Evolutionary conservation across 2,797 vertebrate genomes (phyloP).

Genomic region (Betta splendens): DNA sequence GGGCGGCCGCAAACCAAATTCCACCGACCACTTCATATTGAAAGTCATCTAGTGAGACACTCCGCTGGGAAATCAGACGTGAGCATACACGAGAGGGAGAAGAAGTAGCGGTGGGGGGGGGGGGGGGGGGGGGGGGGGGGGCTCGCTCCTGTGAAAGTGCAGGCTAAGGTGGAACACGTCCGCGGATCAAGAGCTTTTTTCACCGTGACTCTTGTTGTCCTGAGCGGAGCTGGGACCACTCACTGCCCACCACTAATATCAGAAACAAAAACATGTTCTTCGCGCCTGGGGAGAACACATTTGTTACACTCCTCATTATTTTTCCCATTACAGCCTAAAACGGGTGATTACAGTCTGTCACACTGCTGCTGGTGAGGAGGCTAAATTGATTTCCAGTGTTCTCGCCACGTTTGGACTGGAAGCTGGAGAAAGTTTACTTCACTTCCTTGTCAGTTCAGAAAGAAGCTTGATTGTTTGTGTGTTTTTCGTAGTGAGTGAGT

Average conservation of each 20-base stretch:
- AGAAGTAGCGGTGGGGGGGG: conserved; percentile 41
- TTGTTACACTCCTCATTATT: conserved; percentile 30
- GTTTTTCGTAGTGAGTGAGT: no score
- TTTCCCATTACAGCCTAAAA: conserved; percentile 25
- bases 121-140: conserved; percentile 1
- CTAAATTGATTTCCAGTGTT: conserved; percentile 20
- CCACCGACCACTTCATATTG: conserved; percentile 61
- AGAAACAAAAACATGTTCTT: conserved; percentile 14
- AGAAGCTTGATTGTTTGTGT: no score
- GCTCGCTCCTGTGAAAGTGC: conserved; percentile 36
- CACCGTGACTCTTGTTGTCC: conserved; percentile 3
- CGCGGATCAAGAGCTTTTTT: conserved; percentile 1
- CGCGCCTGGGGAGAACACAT: conserved; percentile 5
- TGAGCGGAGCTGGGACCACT: conserved; percentile 8
- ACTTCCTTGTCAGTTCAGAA: no score
- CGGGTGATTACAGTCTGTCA: conserved; percentile 12
- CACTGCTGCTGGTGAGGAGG: conserved; percentile 11
- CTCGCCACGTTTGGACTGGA: neutral
- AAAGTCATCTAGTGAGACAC: conserved; percentile 60
- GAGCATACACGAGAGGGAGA: conserved; percentile 35
- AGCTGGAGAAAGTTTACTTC: conserved; percentile 9
- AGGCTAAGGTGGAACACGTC: conserved; percentile 33
- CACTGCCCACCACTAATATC: conserved; percentile 15
- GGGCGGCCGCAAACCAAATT: conserved; percentile 55
- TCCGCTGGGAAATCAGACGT: conserved; percentile 67